Evolutionary conservation across 2,797 vertebrate species (phyloP).

Genomic region (Protonibea diacanthus): DNA sequence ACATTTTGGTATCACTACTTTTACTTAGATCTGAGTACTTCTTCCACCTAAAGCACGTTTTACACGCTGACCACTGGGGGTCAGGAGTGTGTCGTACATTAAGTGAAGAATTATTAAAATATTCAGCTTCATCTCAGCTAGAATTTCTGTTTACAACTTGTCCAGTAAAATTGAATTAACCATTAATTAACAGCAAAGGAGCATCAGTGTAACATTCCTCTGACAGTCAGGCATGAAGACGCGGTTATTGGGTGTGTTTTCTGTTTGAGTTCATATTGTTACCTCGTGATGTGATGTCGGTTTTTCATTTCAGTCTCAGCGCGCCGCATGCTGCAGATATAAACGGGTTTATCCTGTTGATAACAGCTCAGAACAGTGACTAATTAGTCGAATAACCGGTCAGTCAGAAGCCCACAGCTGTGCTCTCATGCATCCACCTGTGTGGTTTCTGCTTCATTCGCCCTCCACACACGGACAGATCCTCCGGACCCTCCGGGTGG

Average conservation of each 20-base stretch:
- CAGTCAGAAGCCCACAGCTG: not conserved
- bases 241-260: not conserved
- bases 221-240: not conserved
- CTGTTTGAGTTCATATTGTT: no score
- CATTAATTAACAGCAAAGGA: not conserved
- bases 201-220: not conserved
- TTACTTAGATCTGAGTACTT: not conserved
- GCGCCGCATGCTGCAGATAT: not conserved
- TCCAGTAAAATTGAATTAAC: not conserved
- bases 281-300: not conserved
- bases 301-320: not conserved
- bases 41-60: not conserved
- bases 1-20: not conserved
- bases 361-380: not conserved
- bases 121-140: not conserved
- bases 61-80: constrained; percentile 14
- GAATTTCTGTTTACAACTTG: not conserved
- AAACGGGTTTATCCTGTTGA: not conserved
- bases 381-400: not conserved
- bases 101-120: accelerated
- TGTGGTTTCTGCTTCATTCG: not conserved
- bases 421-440: not conserved
- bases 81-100: constrained; percentile 32
- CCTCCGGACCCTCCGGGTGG: not conserved
- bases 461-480: not conserved